These are phyloP conservation scores for Dinothrombium tinctorium DNA, from an alignment of 1,140 invertebrate genomes.

Conservation along the genomic window DNA sequence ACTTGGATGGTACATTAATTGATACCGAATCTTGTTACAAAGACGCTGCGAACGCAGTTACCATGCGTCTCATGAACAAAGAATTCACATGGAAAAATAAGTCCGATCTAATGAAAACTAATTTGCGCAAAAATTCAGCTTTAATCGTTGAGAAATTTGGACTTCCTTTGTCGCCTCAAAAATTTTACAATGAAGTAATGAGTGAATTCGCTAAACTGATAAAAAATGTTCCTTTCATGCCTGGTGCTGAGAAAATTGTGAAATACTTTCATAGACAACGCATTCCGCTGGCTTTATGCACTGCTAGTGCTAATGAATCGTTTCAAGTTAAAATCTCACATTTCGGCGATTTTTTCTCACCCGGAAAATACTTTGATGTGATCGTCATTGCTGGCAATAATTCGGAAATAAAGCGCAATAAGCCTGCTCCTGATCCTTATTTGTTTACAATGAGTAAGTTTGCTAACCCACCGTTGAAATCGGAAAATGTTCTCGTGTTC, in stretches of 20 bases:
- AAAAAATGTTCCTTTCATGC: conserved; percentile 9
- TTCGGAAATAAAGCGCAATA: conserved; percentile 10
- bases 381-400: conserved; percentile 10
- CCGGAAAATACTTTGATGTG: conserved; percentile 9
- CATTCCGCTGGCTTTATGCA: conserved; percentile 12
- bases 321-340: conserved; percentile 5
- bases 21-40: background rate
- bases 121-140: no score
- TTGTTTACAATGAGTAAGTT: conserved; percentile 8
- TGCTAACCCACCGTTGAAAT: background rate
- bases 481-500: conserved; percentile 8
- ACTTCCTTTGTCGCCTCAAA: conserved; percentile 5
- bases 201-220: conserved; percentile 5
- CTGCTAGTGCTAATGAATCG: conserved; percentile 1
- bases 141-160: conserved; percentile 1
- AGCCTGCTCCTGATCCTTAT: conserved; percentile 12
- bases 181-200: conserved; percentile 5
- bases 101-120: no score
- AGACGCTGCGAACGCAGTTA: background rate
- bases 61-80: background rate
- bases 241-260: conserved; percentile 9
- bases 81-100: no score
- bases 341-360: conserved; percentile 4
- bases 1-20: conserved; percentile 12
- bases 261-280: conserved; percentile 9